Base-by-base conservation (phyloP, 2,113 vertebrate genomes). In the Talpa occidentalis region DNA sequence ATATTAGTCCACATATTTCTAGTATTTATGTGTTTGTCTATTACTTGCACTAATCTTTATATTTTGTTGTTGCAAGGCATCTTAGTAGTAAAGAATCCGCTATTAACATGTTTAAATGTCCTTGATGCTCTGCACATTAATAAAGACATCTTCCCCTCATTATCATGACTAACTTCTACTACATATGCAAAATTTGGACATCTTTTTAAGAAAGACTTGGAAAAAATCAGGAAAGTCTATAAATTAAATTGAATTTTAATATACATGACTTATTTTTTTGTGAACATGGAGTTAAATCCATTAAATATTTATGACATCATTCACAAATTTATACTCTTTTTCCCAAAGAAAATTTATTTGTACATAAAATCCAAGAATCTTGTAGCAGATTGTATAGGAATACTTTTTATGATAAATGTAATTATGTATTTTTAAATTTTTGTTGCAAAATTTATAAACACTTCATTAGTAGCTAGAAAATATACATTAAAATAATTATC, bases 401-500 rank as follows among this genome's bases (percentile, higher is more conserved):
- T 90, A 77, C 32, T 78, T 92, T 77, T 73, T 49, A 32, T 69
- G 54, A 73, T 60, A 92, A 81, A 26, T 84, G 54, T 59, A 32
- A 10, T 62, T 87, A 64, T 9, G 54, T 74, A 26, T 6, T 30
- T 28, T 86, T 73, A 74, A 79, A 62, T 60, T 93, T 95, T 30
- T n/a, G 14, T 67, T 37, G 73, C 15, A 60, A 59, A 94, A 77
- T 74, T 69, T 73, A 49, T 42, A 88, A 85, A 32, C 52, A 73
- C 12, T 26, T 70, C 54, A 52, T 91, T 83, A 83, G 66, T 64
- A 70, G 49, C 59, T 74, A 30, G 76, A 76, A 83, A 14, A 2
- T 59, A 67, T 35, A 17, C 5, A 42, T 76, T 73, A 91, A 92
- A 93, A 62, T 95, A 79, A 82, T 72, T 86, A 16, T 84, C 11